These are phyloP conservation scores for Sylvia borin DNA, from an alignment of 2,797 vertebrate species.

Conservation along the genomic window DNA sequence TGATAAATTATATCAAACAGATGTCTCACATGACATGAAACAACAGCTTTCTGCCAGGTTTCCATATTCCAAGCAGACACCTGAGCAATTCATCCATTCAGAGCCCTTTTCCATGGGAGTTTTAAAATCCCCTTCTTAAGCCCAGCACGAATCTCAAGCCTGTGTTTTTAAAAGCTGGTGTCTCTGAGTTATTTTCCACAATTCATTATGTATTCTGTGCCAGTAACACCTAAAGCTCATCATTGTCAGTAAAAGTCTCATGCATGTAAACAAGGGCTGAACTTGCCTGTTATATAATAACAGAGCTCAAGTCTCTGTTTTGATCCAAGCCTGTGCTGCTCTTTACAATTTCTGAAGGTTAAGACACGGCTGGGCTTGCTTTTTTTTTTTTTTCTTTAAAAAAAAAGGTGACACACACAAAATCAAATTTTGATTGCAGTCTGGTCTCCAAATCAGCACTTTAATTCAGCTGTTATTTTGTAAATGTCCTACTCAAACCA, in stretches of 20 bases:
- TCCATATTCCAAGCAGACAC: accelerated
- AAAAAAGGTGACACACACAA: neutral
- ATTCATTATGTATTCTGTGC: constrained; percentile 8
- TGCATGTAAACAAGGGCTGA: constrained; percentile 45
- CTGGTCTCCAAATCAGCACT: neutral
- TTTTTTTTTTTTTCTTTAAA: neutral
- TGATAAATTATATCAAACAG: neutral
- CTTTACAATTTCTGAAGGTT: constrained; percentile 32
- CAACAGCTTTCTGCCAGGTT: neutral
- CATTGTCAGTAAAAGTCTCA: constrained; percentile 30
- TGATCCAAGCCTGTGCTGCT: neutral
- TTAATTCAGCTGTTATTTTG: constrained; percentile 17
- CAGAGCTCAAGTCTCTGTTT: constrained; percentile 4
- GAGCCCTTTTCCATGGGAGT: neutral
- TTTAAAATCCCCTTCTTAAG: neutral
- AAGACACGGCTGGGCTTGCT: neutral
- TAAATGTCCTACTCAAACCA: constrained; percentile 1
- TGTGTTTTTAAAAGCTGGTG: neutral
- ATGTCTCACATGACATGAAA: neutral
- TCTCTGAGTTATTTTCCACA: constrained; percentile 18
- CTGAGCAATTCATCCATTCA: neutral
- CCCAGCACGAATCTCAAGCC: neutral
- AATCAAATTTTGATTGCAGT: constrained; percentile 27
- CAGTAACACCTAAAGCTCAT: neutral
- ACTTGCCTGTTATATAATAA: constrained; percentile 33